These are phyloP conservation scores for Prionace glauca DNA, from an alignment of 2,797 vertebrate genomes.

Conservation along the genomic window DNA sequence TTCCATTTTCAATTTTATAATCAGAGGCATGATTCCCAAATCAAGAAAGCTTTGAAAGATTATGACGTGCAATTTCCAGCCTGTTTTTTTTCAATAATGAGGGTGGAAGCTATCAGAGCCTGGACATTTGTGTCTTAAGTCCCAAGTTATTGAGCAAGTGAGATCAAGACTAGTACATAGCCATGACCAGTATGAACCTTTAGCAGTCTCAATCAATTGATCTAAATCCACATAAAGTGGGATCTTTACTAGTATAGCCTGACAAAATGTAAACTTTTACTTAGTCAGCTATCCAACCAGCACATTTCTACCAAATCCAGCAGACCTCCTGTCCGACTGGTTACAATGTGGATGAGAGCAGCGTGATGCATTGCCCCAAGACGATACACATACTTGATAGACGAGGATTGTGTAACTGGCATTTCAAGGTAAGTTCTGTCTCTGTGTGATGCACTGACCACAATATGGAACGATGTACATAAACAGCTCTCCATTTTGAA, in stretches of 20 bases:
- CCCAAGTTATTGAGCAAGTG: neutral
- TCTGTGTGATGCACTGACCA: neutral
- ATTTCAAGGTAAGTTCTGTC: slow-evolving; percentile 58
- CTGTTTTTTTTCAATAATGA: neutral
- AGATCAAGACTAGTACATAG: neutral
- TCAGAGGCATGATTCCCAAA: neutral
- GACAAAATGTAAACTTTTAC: neutral
- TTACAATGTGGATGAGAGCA: slow-evolving; percentile 62
- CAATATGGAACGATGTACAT: neutral
- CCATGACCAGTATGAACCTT: neutral
- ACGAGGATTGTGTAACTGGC: slow-evolving; percentile 70
- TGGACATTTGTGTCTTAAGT: neutral
- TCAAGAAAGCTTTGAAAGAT: neutral
- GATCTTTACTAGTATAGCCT: neutral
- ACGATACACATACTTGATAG: slow-evolving; percentile 61
- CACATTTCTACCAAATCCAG: slow-evolving; percentile 68
- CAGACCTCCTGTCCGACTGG: slow-evolving; percentile 54
- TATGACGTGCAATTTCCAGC: neutral
- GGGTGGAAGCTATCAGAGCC: neutral
- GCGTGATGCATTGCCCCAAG: slow-evolving; percentile 66
- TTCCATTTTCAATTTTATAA: neutral
- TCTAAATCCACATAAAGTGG: neutral
- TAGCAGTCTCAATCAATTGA: neutral
- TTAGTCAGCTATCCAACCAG: slow-evolving; percentile 56
- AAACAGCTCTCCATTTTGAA: neutral